Evolutionary conservation across 1,140 invertebrate genomes (phyloP).

Genomic region (honey bee (Apis mellifera)): DNA sequence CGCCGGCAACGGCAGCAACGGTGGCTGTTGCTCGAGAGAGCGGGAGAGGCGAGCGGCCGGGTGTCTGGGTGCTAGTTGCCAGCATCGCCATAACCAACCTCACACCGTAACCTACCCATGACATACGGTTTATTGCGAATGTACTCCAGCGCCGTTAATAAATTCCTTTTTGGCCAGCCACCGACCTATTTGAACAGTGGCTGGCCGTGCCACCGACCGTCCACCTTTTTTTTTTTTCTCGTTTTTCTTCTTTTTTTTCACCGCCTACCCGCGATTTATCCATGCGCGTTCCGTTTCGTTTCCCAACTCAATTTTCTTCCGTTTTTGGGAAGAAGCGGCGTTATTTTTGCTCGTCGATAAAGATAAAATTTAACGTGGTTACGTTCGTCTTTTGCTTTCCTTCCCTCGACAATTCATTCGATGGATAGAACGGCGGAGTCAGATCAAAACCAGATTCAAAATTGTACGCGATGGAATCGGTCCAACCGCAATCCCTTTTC

Average conservation of each 20-base stretch:
- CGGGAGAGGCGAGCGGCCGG: conserved; percentile 29
- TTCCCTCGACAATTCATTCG: too few species aligned
- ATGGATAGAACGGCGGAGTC: not conserved
- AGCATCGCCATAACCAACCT: conserved; percentile 76
- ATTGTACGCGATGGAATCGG: not conserved
- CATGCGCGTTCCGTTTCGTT: not conserved
- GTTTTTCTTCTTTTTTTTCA: not conserved
- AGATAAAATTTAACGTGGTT: not conserved
- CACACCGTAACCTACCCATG: conserved; percentile 74
- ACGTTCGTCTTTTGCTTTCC: too few species aligned
- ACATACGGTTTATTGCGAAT: conserved; percentile 80
- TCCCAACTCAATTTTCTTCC: conserved; percentile 44
- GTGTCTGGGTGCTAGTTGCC: conserved; percentile 74
- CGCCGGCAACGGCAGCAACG: conserved; percentile 53
- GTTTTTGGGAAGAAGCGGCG: not conserved
- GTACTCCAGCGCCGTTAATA: conserved; percentile 76
- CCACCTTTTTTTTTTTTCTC: not conserved
- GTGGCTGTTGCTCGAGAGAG: conserved; percentile 40
- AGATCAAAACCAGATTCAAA: not conserved
- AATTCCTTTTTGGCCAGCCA: conserved; percentile 74
- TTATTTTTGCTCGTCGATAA: conserved; percentile 9
- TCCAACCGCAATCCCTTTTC: not conserved
- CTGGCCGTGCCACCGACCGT: conserved; percentile 5
- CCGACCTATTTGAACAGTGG: conserved; percentile 69
- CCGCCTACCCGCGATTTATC: conserved; percentile 16